Evolutionary conservation across 1,140 invertebrate genomes (phyloP), one percentile per base, ranked within the genome.

Genomic region (Drosophila busckii): DNA sequence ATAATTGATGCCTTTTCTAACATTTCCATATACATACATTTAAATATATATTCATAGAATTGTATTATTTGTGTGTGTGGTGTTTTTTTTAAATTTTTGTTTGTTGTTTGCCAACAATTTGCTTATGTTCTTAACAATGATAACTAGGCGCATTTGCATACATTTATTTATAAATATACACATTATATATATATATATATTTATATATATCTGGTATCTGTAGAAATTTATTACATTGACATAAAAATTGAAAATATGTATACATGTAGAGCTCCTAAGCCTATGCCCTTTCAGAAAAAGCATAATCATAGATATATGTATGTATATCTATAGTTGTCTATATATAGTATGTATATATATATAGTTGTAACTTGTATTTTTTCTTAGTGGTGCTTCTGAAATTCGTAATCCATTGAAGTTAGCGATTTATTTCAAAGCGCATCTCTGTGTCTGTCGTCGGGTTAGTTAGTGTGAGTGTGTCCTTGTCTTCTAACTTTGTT

Each of bases 61-160:
- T 48, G 28, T 40, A 26, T 28, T 35, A 12, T 44, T 44, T 50
- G 22, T 44, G 31, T 20, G 48, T 34, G 29, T 6, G 42, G 29
- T 34, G 29, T 12, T 28, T 6, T 29, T 25, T 23, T 40, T 45
- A 25, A 40, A 54, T 42, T 31, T 42, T 45, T 46, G 12, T n/a
- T n/a, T n/a, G n/a, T n/a, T n/a, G n/a, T n/a, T n/a, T n/a, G n/a
- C n/a, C n/a, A n/a, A n/a, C n/a, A n/a, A n/a, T n/a, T n/a, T n/a
- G n/a, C n/a, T n/a, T n/a, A n/a, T n/a, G n/a, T n/a, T n/a, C 70
- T 70, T 75, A 70, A 35, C 56, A 70, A 70, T 76, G 45, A 61
- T 45, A 53, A 44, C 60, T 64, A 67, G 38, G 68, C 56, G n/a
- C 10, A 31, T 66, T 53, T 62, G 41, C 50, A 56, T 50, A 58